Base-by-base conservation (phyloP, 2,113 vertebrate species). In the Channa maculata region DNA sequence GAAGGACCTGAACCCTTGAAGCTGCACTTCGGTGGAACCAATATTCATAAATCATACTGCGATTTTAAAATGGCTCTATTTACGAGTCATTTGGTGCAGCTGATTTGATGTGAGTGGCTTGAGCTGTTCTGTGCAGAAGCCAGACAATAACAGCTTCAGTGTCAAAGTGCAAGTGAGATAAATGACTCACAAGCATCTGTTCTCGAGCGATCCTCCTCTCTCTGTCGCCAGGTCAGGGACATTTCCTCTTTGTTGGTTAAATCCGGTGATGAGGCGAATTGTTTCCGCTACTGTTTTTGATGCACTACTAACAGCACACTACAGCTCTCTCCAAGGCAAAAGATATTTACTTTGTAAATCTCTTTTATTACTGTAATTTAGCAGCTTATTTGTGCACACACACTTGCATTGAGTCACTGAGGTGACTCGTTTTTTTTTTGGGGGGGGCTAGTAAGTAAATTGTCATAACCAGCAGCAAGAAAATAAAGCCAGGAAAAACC, bases 161-260 rank as follows among this genome's bases (percentile, higher is more conserved):
- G 89, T 88, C 87, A 88, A 69, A 89, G 88, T 80, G 86, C 91
- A 90, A 92, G 86, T 90, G 87, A 90, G 89, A 91, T 89, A 83
- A 91, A 91, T 88, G 88, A 87, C 71, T 87, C 67, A 33, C 43
- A 43, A 78, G 87, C 91, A 88, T 88, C 89, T 92, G 91, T 80
- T 45, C 84, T 63, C 49, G 75, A 72, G 86, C 75, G 24, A 77
- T 79, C 85, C 79, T 86, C 75, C 70, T 71, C 48, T 15, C 51
- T 43, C 80, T 39, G 79, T 52, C 6, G 43, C 76, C 36, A 70
- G 84, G 83, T 83, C 83, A 71, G 77, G 79, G 85, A 86, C 69
- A 11, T 68, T 80, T 83, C 71, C 80, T 71, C 63, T 3, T 44
- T 34, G 51, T 43, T 1, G 36, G 51, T 78, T 75, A 60, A 4